Percentiles rank a stretch among this genome's conserved stretches.
Evolutionary conservation across 2,113 vertebrate genomes (phyloP).

Genomic region (Mungos mungo): DNA sequence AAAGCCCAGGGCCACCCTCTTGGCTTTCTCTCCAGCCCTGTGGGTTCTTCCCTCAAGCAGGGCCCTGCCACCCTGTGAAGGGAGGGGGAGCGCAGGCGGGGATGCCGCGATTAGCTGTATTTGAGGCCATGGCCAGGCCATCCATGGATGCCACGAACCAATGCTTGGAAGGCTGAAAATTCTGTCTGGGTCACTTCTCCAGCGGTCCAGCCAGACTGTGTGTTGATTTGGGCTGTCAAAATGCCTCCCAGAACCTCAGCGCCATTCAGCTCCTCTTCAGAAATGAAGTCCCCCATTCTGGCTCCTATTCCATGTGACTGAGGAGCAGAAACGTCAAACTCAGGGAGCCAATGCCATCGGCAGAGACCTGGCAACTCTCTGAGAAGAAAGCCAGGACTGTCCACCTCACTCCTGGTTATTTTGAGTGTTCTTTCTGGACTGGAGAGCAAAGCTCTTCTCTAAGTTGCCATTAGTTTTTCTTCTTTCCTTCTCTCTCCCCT

Average conservation of each 20-base stretch:
- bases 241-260: slow-evolving; percentile 66
- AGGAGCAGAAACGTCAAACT: neutral
- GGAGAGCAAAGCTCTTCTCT: neutral
- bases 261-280: slow-evolving; percentile 70
- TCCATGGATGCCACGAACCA: slow-evolving; percentile 59
- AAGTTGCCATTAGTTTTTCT: neutral
- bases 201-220: slow-evolving; percentile 72
- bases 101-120: slow-evolving; percentile 14
- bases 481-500: neutral
- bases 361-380: neutral
- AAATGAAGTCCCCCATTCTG: slow-evolving; percentile 62
- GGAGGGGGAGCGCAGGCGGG: neutral
- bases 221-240: slow-evolving; percentile 76
- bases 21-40: neutral
- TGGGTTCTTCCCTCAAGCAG: neutral
- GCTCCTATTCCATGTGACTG: neutral
- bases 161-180: slow-evolving; percentile 69
- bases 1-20: slow-evolving; percentile 56
- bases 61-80: slow-evolving; percentile 36
- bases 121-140: slow-evolving; percentile 67
- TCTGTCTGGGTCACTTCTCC: slow-evolving; percentile 79
- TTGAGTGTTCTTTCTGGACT: neutral
- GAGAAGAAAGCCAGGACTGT: neutral
- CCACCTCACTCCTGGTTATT: neutral
- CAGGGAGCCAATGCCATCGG: neutral